Evolutionary conservation across 1,140 invertebrate genomes (phyloP).

Genomic region (Micrasema longulum): DNA sequence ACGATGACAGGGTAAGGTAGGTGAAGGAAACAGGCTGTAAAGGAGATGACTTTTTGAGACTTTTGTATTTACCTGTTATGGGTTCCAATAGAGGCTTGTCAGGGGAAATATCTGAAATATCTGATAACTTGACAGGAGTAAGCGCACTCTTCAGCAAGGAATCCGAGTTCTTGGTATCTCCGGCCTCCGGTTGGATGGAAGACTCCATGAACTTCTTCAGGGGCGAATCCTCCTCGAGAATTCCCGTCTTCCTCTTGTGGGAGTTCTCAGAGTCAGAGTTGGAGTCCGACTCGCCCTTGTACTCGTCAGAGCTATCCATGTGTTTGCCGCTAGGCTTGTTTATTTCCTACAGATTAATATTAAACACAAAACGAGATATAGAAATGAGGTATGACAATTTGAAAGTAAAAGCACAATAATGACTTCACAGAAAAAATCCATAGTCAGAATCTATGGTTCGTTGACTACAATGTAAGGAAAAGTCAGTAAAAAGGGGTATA

Average conservation of each 20-base stretch:
- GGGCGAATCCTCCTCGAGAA: conserved; percentile 4
- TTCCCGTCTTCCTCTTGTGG: conserved; percentile 49
- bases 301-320: conserved; percentile 69
- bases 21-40: too few species aligned
- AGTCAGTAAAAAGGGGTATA: too few species aligned
- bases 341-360: conserved; percentile 66
- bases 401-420: too few species aligned
- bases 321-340: conserved; percentile 68
- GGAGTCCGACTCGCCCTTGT: conserved; percentile 61
- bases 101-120: conserved; percentile 48
- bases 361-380: too few species aligned
- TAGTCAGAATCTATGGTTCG: too few species aligned
- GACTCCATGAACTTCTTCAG: conserved; percentile 40
- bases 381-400: too few species aligned
- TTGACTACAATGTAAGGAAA: too few species aligned
- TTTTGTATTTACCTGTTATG: neutral
- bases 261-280: conserved; percentile 58
- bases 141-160: conserved; percentile 9
- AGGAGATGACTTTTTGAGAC: too few species aligned
- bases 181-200: conserved; percentile 14
- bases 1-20: too few species aligned
- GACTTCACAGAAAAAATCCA: too few species aligned
- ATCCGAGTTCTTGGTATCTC: conserved; percentile 1
- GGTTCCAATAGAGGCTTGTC: conserved; percentile 35
- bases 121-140: conserved; percentile 34